phyloP scores from a whole-genome alignment of 2,797 vertebrate species.

The Spheniscus humboldti region DNA sequence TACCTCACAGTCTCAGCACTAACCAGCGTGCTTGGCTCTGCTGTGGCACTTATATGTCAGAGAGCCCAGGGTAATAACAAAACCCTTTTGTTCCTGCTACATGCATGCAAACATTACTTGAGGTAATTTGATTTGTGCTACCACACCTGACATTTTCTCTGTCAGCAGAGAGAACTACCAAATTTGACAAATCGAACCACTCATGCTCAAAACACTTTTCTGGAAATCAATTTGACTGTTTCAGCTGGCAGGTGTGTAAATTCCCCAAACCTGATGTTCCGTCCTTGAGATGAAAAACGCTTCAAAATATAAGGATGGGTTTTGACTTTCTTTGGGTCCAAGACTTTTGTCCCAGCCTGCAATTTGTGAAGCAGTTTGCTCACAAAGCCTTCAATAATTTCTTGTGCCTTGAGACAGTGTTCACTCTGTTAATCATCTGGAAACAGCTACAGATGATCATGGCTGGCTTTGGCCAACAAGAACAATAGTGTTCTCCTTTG shows the following conservation, averaged over 20 bases:
- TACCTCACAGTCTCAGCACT: background rate
- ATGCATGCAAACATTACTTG: background rate
- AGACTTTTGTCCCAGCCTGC: background rate
- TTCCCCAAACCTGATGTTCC: background rate
- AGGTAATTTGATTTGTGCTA: constrained; percentile 18
- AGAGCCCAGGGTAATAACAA: background rate
- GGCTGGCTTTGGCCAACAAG: background rate
- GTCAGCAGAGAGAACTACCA: background rate
- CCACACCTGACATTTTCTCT: constrained; percentile 47
- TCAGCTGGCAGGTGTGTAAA: background rate
- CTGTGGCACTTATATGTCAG: background rate
- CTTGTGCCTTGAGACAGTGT: background rate
- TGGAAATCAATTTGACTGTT: constrained; percentile 40
- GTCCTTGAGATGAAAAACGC: constrained; percentile 29
- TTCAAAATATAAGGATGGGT: background rate
- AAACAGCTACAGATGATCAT: background rate
- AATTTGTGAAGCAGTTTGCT: background rate
- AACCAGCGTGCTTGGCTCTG: background rate
- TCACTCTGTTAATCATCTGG: background rate
- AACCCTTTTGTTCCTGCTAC: constrained; percentile 20
- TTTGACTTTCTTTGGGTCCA: constrained; percentile 4
- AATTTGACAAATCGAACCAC: constrained; percentile 30
- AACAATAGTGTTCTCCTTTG: background rate
- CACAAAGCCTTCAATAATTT: background rate
- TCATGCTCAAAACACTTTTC: constrained; percentile 31